phyloP scores from a whole-genome alignment of 2,113 vertebrate genomes.

The Misgurnus mizolepis region DNA sequence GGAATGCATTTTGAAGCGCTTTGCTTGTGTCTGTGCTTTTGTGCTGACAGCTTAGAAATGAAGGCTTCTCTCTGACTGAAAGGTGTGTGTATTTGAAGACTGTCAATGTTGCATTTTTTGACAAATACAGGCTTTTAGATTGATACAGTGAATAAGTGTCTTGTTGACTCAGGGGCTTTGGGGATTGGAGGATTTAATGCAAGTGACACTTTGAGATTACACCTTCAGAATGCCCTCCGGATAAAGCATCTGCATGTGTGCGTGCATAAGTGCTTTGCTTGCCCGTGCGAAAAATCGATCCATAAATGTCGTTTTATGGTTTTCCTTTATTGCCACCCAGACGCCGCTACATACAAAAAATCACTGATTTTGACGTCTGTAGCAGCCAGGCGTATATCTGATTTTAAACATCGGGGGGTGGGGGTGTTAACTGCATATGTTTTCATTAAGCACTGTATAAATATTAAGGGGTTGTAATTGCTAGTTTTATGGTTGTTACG shows the following conservation, averaged over 20 bases:
- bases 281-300: background rate
- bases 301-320: background rate
- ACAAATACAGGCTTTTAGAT: conserved; percentile 23
- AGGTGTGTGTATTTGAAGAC: background rate
- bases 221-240: conserved; percentile 11
- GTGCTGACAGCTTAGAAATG: conserved; percentile 20
- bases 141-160: conserved; percentile 30
- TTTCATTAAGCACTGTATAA: too few species aligned
- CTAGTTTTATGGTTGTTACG: too few species aligned
- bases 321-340: background rate
- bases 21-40: background rate
- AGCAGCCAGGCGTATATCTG: background rate
- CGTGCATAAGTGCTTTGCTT: background rate
- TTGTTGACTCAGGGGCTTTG: conserved; percentile 35
- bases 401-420: too few species aligned
- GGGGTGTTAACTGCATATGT: too few species aligned
- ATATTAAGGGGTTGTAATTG: too few species aligned
- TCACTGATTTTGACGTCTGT: background rate
- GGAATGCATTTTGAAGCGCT: background rate
- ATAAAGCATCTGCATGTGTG: background rate
- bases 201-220: background rate
- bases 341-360: background rate
- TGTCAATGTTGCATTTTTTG: conserved; percentile 1
- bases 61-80: conserved; percentile 22
- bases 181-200: conserved; percentile 22